Evolutionary conservation across 2,888 invertebrate genomes (phyloP).

Genomic region (Lepetodrilus schrolli): DNA sequence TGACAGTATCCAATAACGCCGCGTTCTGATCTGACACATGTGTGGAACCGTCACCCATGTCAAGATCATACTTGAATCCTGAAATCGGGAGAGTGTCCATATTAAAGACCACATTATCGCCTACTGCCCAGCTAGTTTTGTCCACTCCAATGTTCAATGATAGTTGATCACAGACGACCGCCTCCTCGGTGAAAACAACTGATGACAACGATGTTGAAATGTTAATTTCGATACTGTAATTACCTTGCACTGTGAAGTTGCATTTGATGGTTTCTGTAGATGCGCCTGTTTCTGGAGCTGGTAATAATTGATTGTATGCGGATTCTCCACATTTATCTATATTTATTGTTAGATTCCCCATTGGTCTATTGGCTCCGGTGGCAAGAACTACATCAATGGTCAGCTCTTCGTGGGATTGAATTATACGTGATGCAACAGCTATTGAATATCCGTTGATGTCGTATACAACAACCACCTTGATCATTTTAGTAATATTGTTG

Average conservation of each 20-base stretch:
- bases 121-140: not conserved
- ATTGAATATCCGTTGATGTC: not conserved
- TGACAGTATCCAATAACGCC: not conserved
- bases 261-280: not conserved
- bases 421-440: not conserved
- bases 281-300: too few relatives aligned
- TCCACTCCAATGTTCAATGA: not conserved
- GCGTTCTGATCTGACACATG: not conserved
- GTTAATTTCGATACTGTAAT: not conserved
- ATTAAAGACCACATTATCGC: not conserved
- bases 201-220: not conserved
- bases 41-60: conserved; percentile 1
- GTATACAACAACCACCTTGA: not conserved
- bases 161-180: not conserved
- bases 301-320: too few relatives aligned
- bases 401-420: not conserved
- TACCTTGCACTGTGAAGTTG: conserved; percentile 5
- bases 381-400: not conserved
- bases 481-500: not conserved
- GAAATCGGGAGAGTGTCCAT: not conserved
- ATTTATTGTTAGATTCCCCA: not conserved
- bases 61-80: not conserved
- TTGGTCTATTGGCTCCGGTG: not conserved
- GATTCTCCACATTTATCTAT: not conserved
- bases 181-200: not conserved